Evolutionary conservation across 2,797 vertebrate genomes (phyloP).

Genomic region (Poecilia gillii): DNA sequence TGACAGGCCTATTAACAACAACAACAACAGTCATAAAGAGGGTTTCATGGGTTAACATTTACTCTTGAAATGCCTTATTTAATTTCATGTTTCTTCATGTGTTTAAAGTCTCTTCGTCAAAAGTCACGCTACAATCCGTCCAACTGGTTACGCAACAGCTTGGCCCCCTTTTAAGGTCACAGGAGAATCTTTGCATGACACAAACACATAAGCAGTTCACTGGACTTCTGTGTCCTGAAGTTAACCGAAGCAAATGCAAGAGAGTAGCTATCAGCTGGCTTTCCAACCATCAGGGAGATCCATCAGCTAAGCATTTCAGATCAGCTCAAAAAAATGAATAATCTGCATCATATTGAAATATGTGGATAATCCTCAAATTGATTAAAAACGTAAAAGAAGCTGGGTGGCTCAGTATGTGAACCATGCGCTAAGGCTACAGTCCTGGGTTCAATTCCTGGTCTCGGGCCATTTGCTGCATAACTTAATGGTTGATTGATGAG

Average conservation of each 20-base stretch:
- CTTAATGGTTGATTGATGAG: background rate
- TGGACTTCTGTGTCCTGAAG: constrained; percentile 16
- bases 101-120: constrained; percentile 17
- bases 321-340: background rate
- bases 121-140: constrained; percentile 47
- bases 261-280: background rate
- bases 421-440: background rate
- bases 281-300: background rate
- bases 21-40: background rate
- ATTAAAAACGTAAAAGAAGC: background rate
- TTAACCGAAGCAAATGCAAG: constrained; percentile 1
- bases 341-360: constrained; percentile 2
- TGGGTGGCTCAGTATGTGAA: background rate
- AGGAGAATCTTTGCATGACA: constrained; percentile 5
- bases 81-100: background rate
- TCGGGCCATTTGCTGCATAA: background rate
- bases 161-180: constrained; percentile 36
- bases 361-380: background rate
- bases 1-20: too few relatives aligned
- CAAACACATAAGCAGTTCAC: background rate
- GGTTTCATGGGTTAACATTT: background rate
- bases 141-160: constrained; percentile 40
- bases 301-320: background rate
- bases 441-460: background rate
- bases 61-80: background rate